phyloP scores from a whole-genome alignment of 1,140 invertebrate genomes.

The Zaprionus inermis region DNA sequence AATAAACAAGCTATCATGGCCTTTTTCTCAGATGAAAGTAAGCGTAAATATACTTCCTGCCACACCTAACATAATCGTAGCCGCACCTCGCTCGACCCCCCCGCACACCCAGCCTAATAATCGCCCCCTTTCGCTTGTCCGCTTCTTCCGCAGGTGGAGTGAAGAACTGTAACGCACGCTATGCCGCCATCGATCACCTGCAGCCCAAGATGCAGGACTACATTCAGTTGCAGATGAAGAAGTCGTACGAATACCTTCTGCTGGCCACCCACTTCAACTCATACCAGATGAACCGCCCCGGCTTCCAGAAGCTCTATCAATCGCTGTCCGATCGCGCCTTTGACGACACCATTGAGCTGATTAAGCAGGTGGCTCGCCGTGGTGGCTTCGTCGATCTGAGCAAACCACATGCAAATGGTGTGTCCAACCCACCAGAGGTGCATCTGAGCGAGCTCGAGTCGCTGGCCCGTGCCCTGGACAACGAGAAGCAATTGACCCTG shows the following conservation, averaged over 20 bases:
- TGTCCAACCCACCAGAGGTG: slow-evolving; percentile 53
- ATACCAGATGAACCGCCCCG: slow-evolving; percentile 90
- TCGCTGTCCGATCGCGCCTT: slow-evolving; percentile 90
- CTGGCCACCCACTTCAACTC: slow-evolving; percentile 91
- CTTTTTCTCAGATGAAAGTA: slow-evolving; percentile 77
- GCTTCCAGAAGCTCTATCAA: slow-evolving; percentile 90
- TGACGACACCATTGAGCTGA: slow-evolving; percentile 89
- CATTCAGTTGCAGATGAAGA: slow-evolving; percentile 87
- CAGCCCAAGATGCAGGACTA: slow-evolving; percentile 85
- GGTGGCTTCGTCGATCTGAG: slow-evolving; percentile 85
- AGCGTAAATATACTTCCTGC: slow-evolving; percentile 35
- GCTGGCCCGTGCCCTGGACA: slow-evolving; percentile 90
- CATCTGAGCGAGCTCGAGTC: slow-evolving; percentile 87
- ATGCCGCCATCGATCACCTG: slow-evolving; percentile 87
- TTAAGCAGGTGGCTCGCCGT: slow-evolving; percentile 90
- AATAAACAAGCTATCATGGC: slow-evolving; percentile 77
- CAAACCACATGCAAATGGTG: slow-evolving; percentile 38
- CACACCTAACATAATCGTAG: background rate
- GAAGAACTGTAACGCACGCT: slow-evolving; percentile 87
- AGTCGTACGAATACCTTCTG: slow-evolving; percentile 90
- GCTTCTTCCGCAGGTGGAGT: slow-evolving; percentile 21
- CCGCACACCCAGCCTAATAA: slow-evolving; percentile 20
- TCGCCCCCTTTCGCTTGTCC: background rate
- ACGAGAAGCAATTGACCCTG: slow-evolving; percentile 89
- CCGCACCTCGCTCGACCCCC: background rate